Conservation (phyloP, 2,113 vertebrate species). For the Candoia aspera region DNA sequence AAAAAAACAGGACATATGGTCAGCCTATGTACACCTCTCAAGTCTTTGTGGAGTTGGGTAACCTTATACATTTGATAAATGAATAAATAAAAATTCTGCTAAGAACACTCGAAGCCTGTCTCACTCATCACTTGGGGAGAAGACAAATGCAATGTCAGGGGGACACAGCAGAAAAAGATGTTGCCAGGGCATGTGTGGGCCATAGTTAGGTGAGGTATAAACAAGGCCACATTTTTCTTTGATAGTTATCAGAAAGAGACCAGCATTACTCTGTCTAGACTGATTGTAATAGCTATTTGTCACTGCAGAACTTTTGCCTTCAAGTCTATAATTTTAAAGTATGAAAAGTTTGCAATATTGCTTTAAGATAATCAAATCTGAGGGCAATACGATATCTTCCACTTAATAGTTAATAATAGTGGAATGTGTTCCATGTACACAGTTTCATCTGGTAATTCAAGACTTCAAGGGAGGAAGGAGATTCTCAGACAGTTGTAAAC, state of each 20-base stretch:
- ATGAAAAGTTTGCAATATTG: background rate
- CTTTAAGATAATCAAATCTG: background rate
- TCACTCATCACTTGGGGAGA: background rate
- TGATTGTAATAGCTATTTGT: background rate
- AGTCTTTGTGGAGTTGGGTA: background rate
- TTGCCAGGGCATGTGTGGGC: background rate
- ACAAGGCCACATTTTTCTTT: background rate
- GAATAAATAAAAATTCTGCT: background rate
- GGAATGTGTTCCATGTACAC: background rate
- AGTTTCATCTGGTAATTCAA: constrained; percentile 21
- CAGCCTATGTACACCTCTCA: too few relatives aligned
- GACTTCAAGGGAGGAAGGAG: background rate
- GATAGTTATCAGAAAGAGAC: constrained; percentile 1
- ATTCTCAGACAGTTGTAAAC: background rate
- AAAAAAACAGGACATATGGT: too few relatives aligned
- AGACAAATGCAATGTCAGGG: background rate
- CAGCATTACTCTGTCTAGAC: background rate
- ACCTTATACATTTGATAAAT: background rate
- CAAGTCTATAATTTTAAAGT: background rate
- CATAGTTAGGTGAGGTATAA: background rate
- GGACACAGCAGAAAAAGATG: background rate
- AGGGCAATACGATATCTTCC: background rate
- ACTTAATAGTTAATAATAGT: background rate
- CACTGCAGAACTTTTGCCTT: background rate
- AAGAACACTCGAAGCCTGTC: background rate